Conservation (phyloP, 2,113 vertebrate species). For the Hippocampus zosterae region DNA sequence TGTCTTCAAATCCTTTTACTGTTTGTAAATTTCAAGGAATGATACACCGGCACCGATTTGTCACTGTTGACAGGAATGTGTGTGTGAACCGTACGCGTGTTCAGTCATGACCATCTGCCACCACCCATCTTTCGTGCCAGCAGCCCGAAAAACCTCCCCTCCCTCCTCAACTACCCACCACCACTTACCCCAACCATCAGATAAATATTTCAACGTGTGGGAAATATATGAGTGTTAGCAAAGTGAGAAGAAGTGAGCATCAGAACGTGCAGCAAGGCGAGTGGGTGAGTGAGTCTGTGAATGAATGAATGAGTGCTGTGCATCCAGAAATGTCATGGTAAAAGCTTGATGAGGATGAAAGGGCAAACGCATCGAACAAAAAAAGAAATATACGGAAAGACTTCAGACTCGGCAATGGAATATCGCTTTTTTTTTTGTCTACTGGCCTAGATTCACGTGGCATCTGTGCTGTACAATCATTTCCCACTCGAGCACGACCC, state of each 20-base stretch:
- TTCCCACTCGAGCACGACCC: conserved; percentile 20
- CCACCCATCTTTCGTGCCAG: conserved; percentile 53
- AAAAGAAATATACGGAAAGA: conserved; percentile 5
- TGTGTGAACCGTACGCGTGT: conserved; percentile 34
- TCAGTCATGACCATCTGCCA: conserved; percentile 66
- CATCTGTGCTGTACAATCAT: conserved; percentile 65
- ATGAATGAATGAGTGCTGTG: too few species aligned
- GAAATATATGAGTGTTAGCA: conserved; percentile 12
- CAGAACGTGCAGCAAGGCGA: conserved; percentile 17
- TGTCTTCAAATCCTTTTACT: too few species aligned
- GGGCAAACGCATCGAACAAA: conserved; percentile 1
- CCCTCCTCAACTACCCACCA: conserved; percentile 20
- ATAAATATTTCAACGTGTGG: conserved; percentile 14
- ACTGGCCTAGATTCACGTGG: conserved; percentile 68
- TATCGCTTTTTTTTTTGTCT: conserved; percentile 54
- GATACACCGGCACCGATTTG: not conserved
- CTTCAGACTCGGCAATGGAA: conserved; percentile 35
- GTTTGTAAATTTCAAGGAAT: not conserved
- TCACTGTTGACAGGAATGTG: conserved; percentile 13
- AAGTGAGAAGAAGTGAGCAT: not conserved
- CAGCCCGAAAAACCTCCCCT: conserved; percentile 15
- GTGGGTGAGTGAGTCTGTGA: conserved; percentile 14
- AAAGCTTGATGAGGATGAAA: conserved; percentile 29
- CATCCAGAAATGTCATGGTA: conserved; percentile 22
- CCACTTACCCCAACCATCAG: conserved; percentile 31